Evolutionary conservation across 2,797 vertebrate genomes (phyloP).

Genomic region (Alosa sapidissima): DNA sequence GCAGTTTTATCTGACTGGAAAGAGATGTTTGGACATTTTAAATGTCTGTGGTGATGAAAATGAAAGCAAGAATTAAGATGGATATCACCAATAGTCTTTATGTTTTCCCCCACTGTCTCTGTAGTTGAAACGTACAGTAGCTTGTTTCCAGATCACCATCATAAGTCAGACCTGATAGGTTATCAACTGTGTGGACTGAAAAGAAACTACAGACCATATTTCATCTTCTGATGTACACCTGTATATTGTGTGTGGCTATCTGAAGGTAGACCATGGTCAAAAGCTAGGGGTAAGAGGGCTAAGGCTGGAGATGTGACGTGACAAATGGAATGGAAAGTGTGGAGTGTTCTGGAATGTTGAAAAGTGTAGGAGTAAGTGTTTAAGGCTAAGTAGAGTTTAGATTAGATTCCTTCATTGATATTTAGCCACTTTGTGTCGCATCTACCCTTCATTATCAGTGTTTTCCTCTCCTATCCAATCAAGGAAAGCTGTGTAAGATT

Average conservation of each 20-base stretch:
- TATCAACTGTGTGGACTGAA: conserved; percentile 1
- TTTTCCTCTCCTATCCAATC: background rate
- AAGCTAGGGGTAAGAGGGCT: conserved; percentile 35
- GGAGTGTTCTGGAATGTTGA: conserved; percentile 69
- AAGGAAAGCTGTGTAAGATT: background rate
- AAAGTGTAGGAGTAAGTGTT: conserved; percentile 62
- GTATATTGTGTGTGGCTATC: conserved; percentile 37
- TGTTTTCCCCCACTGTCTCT: conserved; percentile 40
- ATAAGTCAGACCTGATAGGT: background rate
- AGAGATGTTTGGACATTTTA: conserved; percentile 50
- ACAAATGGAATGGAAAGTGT: conserved; percentile 60
- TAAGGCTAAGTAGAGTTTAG: conserved; percentile 56
- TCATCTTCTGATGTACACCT: conserved; percentile 46
- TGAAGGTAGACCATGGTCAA: conserved; percentile 53
- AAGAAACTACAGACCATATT: conserved; percentile 55
- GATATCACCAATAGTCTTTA: conserved; percentile 52
- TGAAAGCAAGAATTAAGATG: conserved; percentile 46
- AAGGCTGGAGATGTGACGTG: background rate
- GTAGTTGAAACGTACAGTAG: background rate
- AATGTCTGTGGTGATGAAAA: conserved; percentile 50
- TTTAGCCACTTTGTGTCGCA: conserved; percentile 24
- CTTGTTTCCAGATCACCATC: background rate
- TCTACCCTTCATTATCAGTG: background rate
- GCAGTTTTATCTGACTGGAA: conserved; percentile 33
- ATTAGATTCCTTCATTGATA: conserved; percentile 38